Base-by-base conservation (phyloP, 2,888 invertebrate species). In the Sphaeridia pumilis region DNA sequence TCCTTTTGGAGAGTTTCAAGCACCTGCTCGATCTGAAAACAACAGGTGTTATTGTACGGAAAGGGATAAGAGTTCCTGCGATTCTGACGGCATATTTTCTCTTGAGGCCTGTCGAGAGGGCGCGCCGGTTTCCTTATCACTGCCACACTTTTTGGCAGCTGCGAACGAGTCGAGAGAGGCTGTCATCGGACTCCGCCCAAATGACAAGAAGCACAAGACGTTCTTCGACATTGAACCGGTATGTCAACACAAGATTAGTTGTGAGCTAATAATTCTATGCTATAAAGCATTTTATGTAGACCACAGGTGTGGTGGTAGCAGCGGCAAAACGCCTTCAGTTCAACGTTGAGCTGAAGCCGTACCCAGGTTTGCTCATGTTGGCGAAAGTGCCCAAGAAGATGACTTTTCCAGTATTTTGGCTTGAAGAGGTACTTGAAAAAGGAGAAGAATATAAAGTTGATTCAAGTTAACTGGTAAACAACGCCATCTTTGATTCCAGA, bases 1-100 rank as follows among this genome's bases (percentile, higher is more conserved):
- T 0, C 76, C 78, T 63, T 46, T 47, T 2, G 55, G 59, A 10
- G 31, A 58, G 1, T 74, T 87, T n/a, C 87, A 86, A 0, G 86
- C 87, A 67, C 75, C 81, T 46, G 75, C 77, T 1, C 70, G 69
- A 5, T 73, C 76, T 64, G 72, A 75, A 0, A 71, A 71, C 3
- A 72, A 76, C 35, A 74, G 73, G 58, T 80, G 80, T 64, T 80
- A 71, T 59, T 82, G 82, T 63, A 66, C 71, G 10, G 58, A 61
- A n/a, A 57, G 49, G 10, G 56, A 54, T 14, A 35, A 54, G 35
- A 72, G 83, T 0, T 79, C 83, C 12, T 58, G 56, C 36, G 31
- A 58, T 25, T 42, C 52, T 20, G 47, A 50, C 26, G 58, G 58
- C 17, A 7, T 56, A 1, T 17, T 58, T 5, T 42, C 35, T 10